Conservation (phyloP, 1,140 invertebrate genomes). For the Spodoptera frugiperda region DNA sequence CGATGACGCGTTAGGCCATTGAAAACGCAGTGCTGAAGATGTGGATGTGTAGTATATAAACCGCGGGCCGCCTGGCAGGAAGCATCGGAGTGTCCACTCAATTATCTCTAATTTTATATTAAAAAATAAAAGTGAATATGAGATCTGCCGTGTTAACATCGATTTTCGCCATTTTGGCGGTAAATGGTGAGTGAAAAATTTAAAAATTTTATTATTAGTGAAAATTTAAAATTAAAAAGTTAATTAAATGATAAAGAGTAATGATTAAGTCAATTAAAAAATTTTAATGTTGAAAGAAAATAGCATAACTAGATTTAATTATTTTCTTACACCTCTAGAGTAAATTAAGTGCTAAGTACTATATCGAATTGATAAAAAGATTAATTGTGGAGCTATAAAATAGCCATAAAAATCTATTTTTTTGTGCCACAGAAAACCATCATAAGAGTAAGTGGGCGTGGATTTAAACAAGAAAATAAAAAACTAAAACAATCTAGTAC, state of each 20-base stretch:
- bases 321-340: neutral
- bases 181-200: slow-evolving; percentile 69
- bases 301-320: neutral
- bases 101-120: slow-evolving; percentile 53
- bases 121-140: slow-evolving; percentile 62
- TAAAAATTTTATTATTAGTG: slow-evolving; percentile 1
- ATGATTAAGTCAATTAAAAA: neutral
- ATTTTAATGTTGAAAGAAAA: slow-evolving; percentile 7
- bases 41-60: slow-evolving; percentile 80
- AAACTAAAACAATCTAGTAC: neutral
- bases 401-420: neutral
- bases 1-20: slow-evolving; percentile 74
- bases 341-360: neutral
- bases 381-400: neutral
- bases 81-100: slow-evolving; percentile 63
- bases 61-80: slow-evolving; percentile 67
- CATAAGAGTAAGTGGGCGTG: slow-evolving; percentile 6
- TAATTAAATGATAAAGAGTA: neutral
- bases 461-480: neutral
- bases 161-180: slow-evolving; percentile 68
- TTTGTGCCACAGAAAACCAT: slow-evolving; percentile 12
- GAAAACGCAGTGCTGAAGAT: slow-evolving; percentile 74
- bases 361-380: neutral
- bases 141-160: slow-evolving; percentile 53
- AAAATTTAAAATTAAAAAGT: neutral